A percentile compares a stretch with the other conserved stretches of the same genome.
These are phyloP conservation scores for Epizoanthus rinbou DNA, from an alignment of 92 coral and sea anemone genomes.

Conservation along the genomic window DNA sequence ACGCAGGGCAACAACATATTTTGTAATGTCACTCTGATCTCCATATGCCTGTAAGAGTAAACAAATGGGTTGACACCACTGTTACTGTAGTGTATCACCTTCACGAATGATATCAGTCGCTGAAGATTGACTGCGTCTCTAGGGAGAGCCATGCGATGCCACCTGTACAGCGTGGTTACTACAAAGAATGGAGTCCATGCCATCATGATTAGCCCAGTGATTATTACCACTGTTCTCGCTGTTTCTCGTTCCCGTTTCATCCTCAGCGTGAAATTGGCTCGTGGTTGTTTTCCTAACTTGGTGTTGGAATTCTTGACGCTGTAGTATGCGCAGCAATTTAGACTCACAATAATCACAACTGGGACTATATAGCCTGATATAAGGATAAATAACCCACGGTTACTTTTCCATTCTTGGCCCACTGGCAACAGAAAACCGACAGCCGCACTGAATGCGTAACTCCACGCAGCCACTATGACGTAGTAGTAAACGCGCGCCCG, in stretches of 20 bases:
- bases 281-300: background rate
- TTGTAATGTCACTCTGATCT: background rate
- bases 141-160: background rate
- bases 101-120: background rate
- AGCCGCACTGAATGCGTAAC: background rate
- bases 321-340: background rate
- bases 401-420: background rate
- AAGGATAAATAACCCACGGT: background rate
- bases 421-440: background rate
- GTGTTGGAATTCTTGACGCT: constrained; percentile 5
- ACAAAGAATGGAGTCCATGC: constrained; percentile 8
- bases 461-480: background rate
- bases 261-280: background rate
- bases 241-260: background rate
- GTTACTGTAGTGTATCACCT: background rate
- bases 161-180: background rate
- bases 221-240: background rate
- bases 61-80: constrained; percentile 5
- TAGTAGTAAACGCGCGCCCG: background rate
- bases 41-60: background rate
- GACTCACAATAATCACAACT: background rate
- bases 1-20: background rate
- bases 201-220: background rate
- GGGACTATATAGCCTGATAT: background rate
- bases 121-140: background rate